A percentile compares a stretch with the other conserved stretches of the same genome.
These are phyloP conservation scores for Ploceus nigricollis DNA, from an alignment of 2,113 vertebrate genomes.

Conservation along the genomic window DNA sequence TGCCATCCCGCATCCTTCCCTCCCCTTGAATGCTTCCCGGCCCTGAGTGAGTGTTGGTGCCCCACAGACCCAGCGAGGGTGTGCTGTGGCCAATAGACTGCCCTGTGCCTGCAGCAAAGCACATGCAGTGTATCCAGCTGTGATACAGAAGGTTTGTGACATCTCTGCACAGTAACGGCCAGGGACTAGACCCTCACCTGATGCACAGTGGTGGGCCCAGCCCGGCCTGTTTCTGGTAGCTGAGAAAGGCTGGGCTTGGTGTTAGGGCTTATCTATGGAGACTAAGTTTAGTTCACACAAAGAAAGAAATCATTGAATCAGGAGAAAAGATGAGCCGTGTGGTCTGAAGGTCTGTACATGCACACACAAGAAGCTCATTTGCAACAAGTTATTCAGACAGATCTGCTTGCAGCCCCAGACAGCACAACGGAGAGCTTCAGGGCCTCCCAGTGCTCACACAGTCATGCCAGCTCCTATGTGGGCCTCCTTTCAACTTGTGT, in stretches of 20 bases:
- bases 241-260: neutral
- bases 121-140: rapidly evolving
- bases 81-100: neutral
- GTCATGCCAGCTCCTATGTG: neutral
- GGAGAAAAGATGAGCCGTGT: neutral
- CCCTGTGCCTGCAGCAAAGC: neutral
- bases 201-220: neutral
- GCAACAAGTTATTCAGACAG: neutral
- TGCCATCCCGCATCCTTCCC: neutral
- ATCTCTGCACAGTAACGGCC: rapidly evolving
- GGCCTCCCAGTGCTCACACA: neutral
- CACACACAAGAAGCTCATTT: neutral
- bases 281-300: neutral
- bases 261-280: neutral
- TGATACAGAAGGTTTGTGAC: rapidly evolving
- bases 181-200: neutral
- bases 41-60: neutral
- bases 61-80: rapidly evolving
- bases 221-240: neutral
- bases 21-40: neutral
- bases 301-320: neutral
- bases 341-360: neutral
- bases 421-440: rapidly evolving
- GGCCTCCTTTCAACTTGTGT: neutral
- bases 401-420: neutral